Conservation (phyloP, 2,888 invertebrate species). For the Subacronicta megacephala region DNA sequence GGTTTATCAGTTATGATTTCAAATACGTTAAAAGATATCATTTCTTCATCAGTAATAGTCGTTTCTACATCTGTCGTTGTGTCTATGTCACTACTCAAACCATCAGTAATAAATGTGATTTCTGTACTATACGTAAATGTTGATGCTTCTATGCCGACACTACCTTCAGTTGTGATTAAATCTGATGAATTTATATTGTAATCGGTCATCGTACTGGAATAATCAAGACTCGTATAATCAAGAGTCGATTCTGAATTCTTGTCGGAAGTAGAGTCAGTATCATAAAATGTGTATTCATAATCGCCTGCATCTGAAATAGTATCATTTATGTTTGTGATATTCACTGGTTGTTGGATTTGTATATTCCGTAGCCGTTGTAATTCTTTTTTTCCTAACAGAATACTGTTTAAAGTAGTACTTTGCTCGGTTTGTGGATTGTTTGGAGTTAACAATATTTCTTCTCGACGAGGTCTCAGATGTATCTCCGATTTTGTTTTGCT, state of each 20-base stretch:
- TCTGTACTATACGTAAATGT: conserved; percentile 9
- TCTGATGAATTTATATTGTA: conserved; percentile 9
- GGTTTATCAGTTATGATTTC: conserved; percentile 26
- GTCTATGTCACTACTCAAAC: conserved; percentile 24
- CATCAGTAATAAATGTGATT: conserved; percentile 12
- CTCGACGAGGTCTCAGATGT: conserved; percentile 36
- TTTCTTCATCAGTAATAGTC: conserved; percentile 30
- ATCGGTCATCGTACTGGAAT: conserved; percentile 18
- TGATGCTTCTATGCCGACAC: conserved; percentile 5
- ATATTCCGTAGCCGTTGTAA: conserved; percentile 66
- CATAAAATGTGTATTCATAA: conserved; percentile 60
- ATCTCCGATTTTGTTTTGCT: conserved; percentile 14
- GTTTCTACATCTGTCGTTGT: conserved; percentile 28
- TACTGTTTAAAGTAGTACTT: conserved; percentile 56
- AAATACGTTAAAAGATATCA: conserved; percentile 11
- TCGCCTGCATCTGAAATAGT: conserved; percentile 44
- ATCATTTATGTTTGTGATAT: conserved; percentile 20
- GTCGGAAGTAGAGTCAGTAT: conserved; percentile 29
- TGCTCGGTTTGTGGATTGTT: conserved; percentile 25
- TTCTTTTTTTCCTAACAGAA: conserved; percentile 57
- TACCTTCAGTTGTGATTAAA: conserved; percentile 7
- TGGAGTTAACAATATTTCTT: conserved; percentile 10
- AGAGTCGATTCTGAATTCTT: conserved; percentile 14
- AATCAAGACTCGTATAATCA: conserved; percentile 20
- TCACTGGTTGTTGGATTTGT: conserved; percentile 18